Evolutionary conservation across 2,797 vertebrate genomes (phyloP).

Genomic region (Neosilurus mollespiculum): DNA sequence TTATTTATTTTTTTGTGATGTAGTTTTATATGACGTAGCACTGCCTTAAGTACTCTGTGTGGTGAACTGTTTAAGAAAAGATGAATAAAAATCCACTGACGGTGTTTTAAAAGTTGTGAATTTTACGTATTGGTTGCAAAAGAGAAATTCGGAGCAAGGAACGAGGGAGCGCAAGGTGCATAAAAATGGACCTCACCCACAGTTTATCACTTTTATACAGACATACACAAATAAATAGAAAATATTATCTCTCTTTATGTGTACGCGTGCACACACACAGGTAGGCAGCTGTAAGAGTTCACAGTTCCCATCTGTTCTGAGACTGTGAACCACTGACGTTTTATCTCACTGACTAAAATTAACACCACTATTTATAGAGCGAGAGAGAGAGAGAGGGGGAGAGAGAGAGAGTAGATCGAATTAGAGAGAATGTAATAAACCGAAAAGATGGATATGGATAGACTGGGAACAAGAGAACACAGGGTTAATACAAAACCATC

Average conservation of each 20-base stretch:
- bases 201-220: conserved; percentile 5
- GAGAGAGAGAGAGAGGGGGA: conserved; percentile 48
- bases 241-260: conserved; percentile 22
- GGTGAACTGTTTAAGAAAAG: conserved; percentile 69
- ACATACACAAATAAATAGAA: conserved; percentile 36
- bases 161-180: background rate
- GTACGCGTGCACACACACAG: conserved; percentile 43
- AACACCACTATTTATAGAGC: conserved; percentile 74
- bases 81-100: conserved; percentile 75
- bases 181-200: background rate
- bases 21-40: conserved; percentile 72
- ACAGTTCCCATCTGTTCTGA: conserved; percentile 64
- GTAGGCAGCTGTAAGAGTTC: conserved; percentile 72
- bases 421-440: conserved; percentile 10
- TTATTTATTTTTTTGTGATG: conserved; percentile 58
- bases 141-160: background rate
- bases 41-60: conserved; percentile 70
- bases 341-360: conserved; percentile 74
- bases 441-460: background rate
- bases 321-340: conserved; percentile 65
- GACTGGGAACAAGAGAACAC: background rate
- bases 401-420: background rate
- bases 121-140: conserved; percentile 16
- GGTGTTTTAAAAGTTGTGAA: conserved; percentile 63
- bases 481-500: conserved; percentile 56